A percentile compares a stretch with the other conserved stretches of the same genome.
These are phyloP conservation scores for Acleris laterana DNA, from an alignment of 2,888 invertebrate species.

Conservation along the genomic window DNA sequence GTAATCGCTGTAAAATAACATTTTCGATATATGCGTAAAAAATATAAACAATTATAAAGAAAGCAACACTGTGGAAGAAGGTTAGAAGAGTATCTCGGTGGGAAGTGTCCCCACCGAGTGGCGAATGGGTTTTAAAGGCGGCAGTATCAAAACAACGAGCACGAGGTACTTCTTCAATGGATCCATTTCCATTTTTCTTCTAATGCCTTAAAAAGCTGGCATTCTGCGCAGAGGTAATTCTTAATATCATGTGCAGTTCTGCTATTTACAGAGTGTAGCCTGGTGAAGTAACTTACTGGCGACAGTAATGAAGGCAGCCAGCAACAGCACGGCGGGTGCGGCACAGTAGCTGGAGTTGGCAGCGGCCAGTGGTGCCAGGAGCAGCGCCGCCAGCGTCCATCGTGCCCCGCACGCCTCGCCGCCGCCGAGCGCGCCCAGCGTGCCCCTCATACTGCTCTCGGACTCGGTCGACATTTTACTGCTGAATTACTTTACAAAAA, in stretches of 20 bases:
- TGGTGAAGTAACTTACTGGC: conserved; percentile 71
- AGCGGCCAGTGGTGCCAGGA: conserved; percentile 84
- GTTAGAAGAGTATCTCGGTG: no score
- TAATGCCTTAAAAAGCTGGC: no score
- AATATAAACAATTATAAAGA: background rate
- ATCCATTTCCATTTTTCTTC: no score
- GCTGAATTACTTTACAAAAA: conserved; percentile 21
- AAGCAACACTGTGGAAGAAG: no score
- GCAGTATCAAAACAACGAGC: no score
- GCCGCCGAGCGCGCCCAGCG: conserved; percentile 59
- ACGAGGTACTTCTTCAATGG: no score
- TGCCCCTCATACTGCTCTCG: conserved; percentile 58
- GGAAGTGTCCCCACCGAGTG: no score
- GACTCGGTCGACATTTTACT: conserved; percentile 57
- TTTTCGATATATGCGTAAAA: background rate
- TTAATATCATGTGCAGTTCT: no score
- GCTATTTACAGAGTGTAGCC: no score
- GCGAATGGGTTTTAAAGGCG: background rate
- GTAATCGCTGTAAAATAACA: conserved; percentile 65
- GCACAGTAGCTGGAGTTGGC: conserved; percentile 86
- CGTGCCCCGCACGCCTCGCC: conserved; percentile 77
- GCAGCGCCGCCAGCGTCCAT: conserved; percentile 85
- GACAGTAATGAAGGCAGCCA: conserved; percentile 77
- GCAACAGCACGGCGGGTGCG: conserved; percentile 80
- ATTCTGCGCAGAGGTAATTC: no score